phyloP scores from a whole-genome alignment of 2,888 invertebrate genomes.

The Agrilus biguttatus region DNA sequence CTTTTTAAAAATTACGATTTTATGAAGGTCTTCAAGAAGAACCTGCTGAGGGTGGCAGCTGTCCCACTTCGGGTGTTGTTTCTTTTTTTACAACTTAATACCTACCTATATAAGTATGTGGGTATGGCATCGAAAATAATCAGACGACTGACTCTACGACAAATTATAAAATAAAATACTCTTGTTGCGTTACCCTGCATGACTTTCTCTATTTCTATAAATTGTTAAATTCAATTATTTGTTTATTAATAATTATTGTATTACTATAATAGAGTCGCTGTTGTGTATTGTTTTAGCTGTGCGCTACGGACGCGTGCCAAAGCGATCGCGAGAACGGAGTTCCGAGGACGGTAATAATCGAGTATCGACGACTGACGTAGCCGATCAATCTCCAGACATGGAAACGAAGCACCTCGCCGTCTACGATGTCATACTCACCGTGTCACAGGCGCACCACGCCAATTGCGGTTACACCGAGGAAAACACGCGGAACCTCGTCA shows the following conservation, averaged over 20 bases:
- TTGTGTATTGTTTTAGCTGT: slow-evolving; percentile 52
- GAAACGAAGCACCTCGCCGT: slow-evolving; percentile 46
- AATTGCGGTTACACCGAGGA: slow-evolving; percentile 85
- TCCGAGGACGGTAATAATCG: slow-evolving; percentile 36
- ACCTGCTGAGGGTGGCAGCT: too few relatives aligned
- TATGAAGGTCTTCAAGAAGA: too few relatives aligned
- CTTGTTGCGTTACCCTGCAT: too few relatives aligned
- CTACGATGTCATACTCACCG: slow-evolving; percentile 65
- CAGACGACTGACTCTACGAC: too few relatives aligned
- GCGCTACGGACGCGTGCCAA: slow-evolving; percentile 91
- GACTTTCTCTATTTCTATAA: too few relatives aligned
- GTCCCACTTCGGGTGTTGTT: not conserved
- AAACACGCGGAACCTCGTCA: slow-evolving; percentile 52
- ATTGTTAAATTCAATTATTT: too few relatives aligned
- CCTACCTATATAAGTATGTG: too few relatives aligned
- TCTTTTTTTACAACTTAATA: not conserved
- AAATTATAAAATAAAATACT: too few relatives aligned
- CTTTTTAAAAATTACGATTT: too few relatives aligned
- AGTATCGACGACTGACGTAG: slow-evolving; percentile 28
- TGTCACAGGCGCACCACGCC: slow-evolving; percentile 72
- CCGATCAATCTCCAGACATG: slow-evolving; percentile 26
- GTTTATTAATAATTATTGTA: too few relatives aligned
- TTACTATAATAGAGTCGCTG: too few relatives aligned
- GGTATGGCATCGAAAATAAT: too few relatives aligned
- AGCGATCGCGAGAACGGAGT: slow-evolving; percentile 72